Conservation (phyloP, 1,140 invertebrate species). For the Thaumetopoea pityocampa region DNA sequence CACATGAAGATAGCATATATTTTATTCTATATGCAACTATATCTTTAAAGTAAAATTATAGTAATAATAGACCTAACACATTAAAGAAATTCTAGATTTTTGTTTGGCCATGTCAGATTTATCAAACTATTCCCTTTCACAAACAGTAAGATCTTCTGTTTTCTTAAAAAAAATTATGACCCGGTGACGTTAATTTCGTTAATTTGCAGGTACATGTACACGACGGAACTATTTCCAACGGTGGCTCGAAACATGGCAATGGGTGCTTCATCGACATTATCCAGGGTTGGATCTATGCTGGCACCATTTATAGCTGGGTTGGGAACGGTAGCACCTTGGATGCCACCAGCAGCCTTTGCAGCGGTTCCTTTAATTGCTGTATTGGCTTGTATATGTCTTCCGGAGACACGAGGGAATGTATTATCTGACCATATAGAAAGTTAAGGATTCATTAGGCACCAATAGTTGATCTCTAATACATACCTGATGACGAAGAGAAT, state of each 20-base stretch:
- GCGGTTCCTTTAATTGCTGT: conserved; percentile 76
- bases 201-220: conserved; percentile 66
- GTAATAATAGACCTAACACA: too few relatives aligned
- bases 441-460: background rate
- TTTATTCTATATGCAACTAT: too few relatives aligned
- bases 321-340: conserved; percentile 32
- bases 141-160: background rate
- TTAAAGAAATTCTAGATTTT: too few relatives aligned
- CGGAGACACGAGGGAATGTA: conserved; percentile 61
- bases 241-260: conserved; percentile 71
- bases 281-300: conserved; percentile 65
- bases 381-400: conserved; percentile 76
- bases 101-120: too few relatives aligned
- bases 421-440: conserved; percentile 25
- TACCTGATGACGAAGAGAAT: background rate
- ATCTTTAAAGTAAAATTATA: too few relatives aligned
- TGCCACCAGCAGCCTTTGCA: conserved; percentile 82
- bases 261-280: conserved; percentile 65
- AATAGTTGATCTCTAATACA: background rate
- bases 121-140: background rate
- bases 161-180: background rate
- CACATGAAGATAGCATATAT: too few relatives aligned
- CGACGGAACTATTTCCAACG: conserved; percentile 74
- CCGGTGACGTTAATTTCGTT: background rate
- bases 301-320: conserved; percentile 64